Evolutionary conservation across 2,888 invertebrate species (phyloP).

Genomic region (Antheraea yamamai): DNA sequence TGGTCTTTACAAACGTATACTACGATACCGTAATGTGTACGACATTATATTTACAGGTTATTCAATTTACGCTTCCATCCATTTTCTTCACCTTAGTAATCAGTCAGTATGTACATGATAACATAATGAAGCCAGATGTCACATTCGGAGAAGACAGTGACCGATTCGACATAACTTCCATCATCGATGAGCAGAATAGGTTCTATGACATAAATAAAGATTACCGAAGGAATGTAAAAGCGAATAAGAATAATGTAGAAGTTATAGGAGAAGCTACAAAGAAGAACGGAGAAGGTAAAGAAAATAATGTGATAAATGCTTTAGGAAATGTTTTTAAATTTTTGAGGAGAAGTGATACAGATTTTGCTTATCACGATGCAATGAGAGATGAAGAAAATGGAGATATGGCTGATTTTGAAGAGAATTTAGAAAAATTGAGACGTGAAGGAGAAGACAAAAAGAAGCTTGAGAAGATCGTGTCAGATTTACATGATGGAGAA

Average conservation of each 20-base stretch:
- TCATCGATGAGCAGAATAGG: constrained; percentile 45
- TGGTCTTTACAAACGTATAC: too few species aligned
- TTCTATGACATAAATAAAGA: constrained; percentile 29
- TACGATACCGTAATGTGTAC: background rate
- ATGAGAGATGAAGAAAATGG: constrained; percentile 36
- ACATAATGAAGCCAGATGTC: constrained; percentile 52
- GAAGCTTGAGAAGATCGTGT: constrained; percentile 10
- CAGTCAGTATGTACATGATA: constrained; percentile 38
- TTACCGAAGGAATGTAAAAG: constrained; percentile 28
- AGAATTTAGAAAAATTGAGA: constrained; percentile 40
- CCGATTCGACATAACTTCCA: constrained; percentile 51
- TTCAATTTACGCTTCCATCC: constrained; percentile 26
- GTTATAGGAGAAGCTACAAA: background rate
- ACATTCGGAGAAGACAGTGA: constrained; percentile 56
- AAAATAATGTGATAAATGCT: constrained; percentile 14
- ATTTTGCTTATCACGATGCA: constrained; percentile 45
- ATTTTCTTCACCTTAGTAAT: constrained; percentile 28
- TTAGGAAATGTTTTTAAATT: constrained; percentile 2
- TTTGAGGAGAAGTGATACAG: constrained; percentile 22
- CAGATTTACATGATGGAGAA: constrained; percentile 27
- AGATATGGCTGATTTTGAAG: constrained; percentile 36
- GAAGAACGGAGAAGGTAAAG: background rate
- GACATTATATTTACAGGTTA: constrained; percentile 22
- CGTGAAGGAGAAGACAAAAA: constrained; percentile 26
- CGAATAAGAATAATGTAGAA: constrained; percentile 2